Conservation (phyloP, 1,140 invertebrate genomes). For the Drosophila ambigua region DNA sequence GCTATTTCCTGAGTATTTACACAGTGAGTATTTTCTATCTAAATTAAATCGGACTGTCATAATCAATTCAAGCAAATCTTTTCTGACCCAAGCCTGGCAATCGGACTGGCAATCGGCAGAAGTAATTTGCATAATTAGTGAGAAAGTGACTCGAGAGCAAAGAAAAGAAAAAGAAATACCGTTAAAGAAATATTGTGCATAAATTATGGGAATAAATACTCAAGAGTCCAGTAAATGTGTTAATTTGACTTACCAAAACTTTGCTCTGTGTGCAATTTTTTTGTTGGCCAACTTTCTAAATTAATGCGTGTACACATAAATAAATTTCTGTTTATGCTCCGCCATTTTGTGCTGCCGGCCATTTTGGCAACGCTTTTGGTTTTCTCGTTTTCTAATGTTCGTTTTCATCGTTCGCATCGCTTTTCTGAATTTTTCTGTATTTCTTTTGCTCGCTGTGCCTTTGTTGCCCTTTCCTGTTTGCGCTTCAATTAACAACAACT, state of each 20-base stretch:
- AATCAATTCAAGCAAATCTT: conserved; percentile 30
- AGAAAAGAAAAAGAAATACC: conserved; percentile 29
- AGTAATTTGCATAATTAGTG: conserved; percentile 59
- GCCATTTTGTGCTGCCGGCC: conserved; percentile 69
- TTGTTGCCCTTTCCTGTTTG: conserved; percentile 59
- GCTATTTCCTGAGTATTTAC: conserved; percentile 9
- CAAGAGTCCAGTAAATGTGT: conserved; percentile 61
- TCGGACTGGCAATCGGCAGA: conserved; percentile 23
- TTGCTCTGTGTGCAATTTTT: conserved; percentile 29
- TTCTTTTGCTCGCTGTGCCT: conserved; percentile 19
- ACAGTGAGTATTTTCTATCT: conserved; percentile 22
- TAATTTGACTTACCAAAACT: conserved; percentile 57
- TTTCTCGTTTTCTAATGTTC: conserved; percentile 54
- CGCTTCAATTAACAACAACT: conserved; percentile 78
- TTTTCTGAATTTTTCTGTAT: conserved; percentile 21
- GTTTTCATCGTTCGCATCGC: conserved; percentile 14
- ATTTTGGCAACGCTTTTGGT: conserved; percentile 51
- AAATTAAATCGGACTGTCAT: conserved; percentile 3
- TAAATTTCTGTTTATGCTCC: conserved; percentile 23
- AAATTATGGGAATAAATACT: conserved; percentile 64
- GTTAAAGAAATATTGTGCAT: conserved; percentile 57
- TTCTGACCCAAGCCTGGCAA: conserved; percentile 8
- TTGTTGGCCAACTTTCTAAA: conserved; percentile 63
- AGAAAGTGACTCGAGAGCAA: conserved; percentile 40
- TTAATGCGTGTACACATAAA: conserved; percentile 51